Percentiles rank a stretch among this genome's conserved stretches.
Conservation (phyloP, 1,140 invertebrate species). For the Neuroterus valhalla region DNA sequence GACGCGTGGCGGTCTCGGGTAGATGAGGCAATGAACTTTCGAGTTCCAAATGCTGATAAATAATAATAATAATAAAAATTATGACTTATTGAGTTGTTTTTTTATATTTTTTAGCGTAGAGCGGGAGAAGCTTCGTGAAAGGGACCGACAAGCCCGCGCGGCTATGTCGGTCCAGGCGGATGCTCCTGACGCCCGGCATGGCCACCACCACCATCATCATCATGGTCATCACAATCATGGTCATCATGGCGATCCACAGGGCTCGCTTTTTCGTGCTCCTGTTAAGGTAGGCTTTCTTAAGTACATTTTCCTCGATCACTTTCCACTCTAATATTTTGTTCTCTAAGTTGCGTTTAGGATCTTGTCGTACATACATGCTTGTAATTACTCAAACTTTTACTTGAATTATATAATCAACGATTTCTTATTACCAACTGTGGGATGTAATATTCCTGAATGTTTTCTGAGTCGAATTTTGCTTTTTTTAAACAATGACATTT, state of each 20-base stretch:
- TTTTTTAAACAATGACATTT: too few species aligned
- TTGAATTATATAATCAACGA: too few species aligned
- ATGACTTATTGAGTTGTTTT: conserved; percentile 12
- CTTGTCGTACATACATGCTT: too few species aligned
- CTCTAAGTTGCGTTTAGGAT: too few species aligned
- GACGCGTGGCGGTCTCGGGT: too few species aligned
- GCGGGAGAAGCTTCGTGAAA: conserved; percentile 83
- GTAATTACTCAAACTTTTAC: too few species aligned
- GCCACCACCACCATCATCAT: conserved; percentile 58
- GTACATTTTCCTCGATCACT: neutral
- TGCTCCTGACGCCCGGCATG: conserved; percentile 78
- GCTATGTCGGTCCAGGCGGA: conserved; percentile 81
- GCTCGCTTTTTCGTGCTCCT: conserved; percentile 65
- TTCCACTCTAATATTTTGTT: conserved; percentile 32
- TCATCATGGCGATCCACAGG: conserved; percentile 60
- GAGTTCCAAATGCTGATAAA: too few species aligned
- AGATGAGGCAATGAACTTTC: too few species aligned
- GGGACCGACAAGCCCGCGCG: conserved; percentile 82
- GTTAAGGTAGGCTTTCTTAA: conserved; percentile 64
- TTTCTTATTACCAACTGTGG: too few species aligned
- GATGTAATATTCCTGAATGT: too few species aligned
- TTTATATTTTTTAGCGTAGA: conserved; percentile 80
- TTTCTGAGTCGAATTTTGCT: too few species aligned
- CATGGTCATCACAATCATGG: conserved; percentile 67
- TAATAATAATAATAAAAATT: too few species aligned